Base-by-base conservation (phyloP, 2,888 invertebrate genomes). In the Eustalomyia histrio region DNA sequence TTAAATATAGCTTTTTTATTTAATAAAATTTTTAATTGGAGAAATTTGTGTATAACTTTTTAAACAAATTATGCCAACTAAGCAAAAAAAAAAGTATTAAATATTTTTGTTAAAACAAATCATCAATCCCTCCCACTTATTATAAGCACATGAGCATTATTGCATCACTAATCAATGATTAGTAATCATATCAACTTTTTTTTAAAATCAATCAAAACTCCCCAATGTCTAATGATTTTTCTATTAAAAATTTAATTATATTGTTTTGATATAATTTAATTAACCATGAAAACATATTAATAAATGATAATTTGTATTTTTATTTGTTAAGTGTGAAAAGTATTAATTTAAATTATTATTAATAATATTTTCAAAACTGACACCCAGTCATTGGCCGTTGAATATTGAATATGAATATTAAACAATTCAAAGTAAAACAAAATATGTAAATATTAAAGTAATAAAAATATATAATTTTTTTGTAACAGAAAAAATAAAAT, bases 231-330 rank as follows among this genome's bases (percentile, higher is more conserved):
- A n/a, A 16, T n/a, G 43, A n/a, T 47, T 12, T n/a, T 47, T n/a
- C 10, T 47, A 47, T 47, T 47, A n/a, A 47, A 47, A 47, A 47
- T 7, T 47, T 47, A 47, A 47, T 47, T 1, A 47, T 47, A 47
- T 47, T n/a, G 6, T 50, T 64, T 50, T 35, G 8, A 63, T 63
- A 29, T 53, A 35, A 55, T 57, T 76, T 57, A 63, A 76, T 58
- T 57, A 63, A 76, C 69, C 69, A 76, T 76, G 76, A 76, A 76
- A 57, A 63, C 3, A 21, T 39, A 18, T n/a, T 52, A 57, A 58
- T 55, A 64, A 76, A 76, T 76, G 57, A 76, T 33, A 47, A 47
- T 47, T 68, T 8, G n/a, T 1, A 58, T 74, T 65, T 57, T 55
- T 55, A 43, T 57, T 47, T 21, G 47, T 39, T 50, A 65, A 65